Conservation (phyloP, 1,140 invertebrate genomes). For the Dendrolimus punctatus region DNA sequence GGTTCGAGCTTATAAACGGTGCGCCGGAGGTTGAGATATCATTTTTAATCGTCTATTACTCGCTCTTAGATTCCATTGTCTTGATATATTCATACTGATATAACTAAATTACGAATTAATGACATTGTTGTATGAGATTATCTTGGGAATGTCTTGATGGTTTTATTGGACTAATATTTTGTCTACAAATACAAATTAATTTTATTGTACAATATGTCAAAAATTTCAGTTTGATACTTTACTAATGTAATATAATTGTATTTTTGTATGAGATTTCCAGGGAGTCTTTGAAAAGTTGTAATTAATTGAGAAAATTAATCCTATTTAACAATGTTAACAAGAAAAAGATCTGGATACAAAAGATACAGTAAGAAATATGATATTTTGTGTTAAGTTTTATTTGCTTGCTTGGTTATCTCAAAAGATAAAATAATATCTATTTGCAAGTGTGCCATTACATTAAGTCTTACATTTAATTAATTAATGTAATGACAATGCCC, state of each 20-base stretch:
- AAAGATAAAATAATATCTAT: no score
- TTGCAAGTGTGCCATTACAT: no score
- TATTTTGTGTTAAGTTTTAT: no score
- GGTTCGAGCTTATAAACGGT: constrained; percentile 43
- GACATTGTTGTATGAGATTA: background rate
- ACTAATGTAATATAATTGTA: constrained; percentile 24
- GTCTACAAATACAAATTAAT: background rate
- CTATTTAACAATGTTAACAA: no score
- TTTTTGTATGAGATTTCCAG: no score
- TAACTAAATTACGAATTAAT: background rate
- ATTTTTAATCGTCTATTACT: constrained; percentile 49
- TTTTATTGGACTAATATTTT: background rate
- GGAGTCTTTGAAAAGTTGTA: constrained; percentile 10
- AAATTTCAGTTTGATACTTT: constrained; percentile 3
- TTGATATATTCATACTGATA: constrained; percentile 7
- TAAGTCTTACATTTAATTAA: no score
- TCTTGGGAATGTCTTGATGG: background rate
- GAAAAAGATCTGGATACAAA: no score
- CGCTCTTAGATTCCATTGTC: constrained; percentile 38
- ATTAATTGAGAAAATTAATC: background rate
- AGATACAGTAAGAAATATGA: no score
- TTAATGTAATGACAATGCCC: no score
- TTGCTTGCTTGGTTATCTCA: no score
- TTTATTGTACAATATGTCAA: constrained; percentile 1
- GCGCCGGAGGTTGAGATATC: constrained; percentile 44